These are phyloP conservation scores for Oncorhynchus keta DNA, from an alignment of 2,113 vertebrate species.

Conservation along the genomic window DNA sequence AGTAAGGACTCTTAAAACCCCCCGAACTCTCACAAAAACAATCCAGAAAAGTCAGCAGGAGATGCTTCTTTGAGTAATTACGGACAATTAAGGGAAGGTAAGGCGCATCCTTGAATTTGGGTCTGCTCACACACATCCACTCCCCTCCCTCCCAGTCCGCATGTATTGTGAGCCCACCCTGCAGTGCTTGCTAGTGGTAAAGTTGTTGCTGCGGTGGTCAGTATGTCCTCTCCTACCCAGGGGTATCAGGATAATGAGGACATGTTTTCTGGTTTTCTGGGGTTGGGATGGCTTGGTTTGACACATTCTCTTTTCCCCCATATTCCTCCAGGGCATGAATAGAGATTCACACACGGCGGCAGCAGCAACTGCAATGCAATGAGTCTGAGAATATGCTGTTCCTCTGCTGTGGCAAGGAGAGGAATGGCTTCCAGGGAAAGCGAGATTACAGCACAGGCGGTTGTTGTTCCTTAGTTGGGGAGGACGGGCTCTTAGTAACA, in stretches of 20 bases:
- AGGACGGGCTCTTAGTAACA: too few species aligned
- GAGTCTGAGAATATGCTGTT: neutral
- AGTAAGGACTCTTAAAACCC: neutral
- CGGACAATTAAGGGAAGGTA: neutral
- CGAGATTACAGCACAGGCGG: too few species aligned
- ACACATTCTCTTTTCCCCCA: too few species aligned
- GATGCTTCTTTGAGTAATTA: neutral
- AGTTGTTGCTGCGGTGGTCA: neutral
- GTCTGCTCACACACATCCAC: slow-evolving; percentile 10
- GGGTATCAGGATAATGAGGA: too few species aligned
- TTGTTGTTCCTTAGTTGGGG: too few species aligned
- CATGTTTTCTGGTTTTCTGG: too few species aligned
- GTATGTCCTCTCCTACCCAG: too few species aligned
- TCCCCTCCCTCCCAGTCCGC: neutral
- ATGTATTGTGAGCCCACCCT: neutral
- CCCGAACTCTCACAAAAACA: neutral
- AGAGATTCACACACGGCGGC: neutral
- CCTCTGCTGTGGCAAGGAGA: neutral
- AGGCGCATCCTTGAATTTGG: slow-evolving; percentile 51
- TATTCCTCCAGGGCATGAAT: too few species aligned
- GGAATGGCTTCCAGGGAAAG: too few species aligned
- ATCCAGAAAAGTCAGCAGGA: neutral
- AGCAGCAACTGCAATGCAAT: neutral
- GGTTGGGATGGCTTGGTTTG: too few species aligned
- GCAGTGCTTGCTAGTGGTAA: neutral